Evolutionary conservation across 1,140 invertebrate genomes (phyloP), one percentile per base, ranked within the genome.

Genomic region (Ips typographus): DNA sequence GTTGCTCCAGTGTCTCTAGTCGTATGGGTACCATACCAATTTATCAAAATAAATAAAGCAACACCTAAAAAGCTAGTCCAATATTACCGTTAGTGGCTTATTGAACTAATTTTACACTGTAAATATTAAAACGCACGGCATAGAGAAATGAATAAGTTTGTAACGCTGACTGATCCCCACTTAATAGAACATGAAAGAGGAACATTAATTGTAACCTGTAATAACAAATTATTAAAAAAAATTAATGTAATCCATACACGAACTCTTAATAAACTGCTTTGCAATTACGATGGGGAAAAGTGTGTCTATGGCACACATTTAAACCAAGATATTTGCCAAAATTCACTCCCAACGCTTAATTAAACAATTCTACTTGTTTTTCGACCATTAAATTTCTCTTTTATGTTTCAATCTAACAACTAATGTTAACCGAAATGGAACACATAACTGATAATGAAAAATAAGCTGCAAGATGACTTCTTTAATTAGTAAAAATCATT

Each of bases 131-230:
- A 62, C 58, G 53, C 60, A 62, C 65, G 58, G 47, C 38, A 56
- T 56, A 68, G 22, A 68, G 56, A 68, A 68, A 56, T 55, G 22
- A 56, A 68, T 68, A 56, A 56, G 67, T 56, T 62, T 51, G 60
- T 63, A 68, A 62, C 60, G 60, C 56, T 64, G 52, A 47, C 47
- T 68, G 65, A 60, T 53, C 40, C 51, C 65, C 58, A 68, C 43
- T 70, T 70, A 70, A 70, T 70, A 70, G 68, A 70, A 70, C 68
- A 70, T 70, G 61, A 70, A 70, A 70, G 61, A 56, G 59, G 56
- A 56, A 59, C 52, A 56, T 68, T 68, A 68, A 68, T 68, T 68
- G 59, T 56, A 56, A 62, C 40, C 51, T 22, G 40, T 64, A 49
- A 70, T 70, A 70, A 51, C 61, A 37, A 70, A 64, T 64, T 70